Base-by-base conservation (phyloP, 1,140 invertebrate genomes). In the Schlechtendalia chinensis region DNA sequence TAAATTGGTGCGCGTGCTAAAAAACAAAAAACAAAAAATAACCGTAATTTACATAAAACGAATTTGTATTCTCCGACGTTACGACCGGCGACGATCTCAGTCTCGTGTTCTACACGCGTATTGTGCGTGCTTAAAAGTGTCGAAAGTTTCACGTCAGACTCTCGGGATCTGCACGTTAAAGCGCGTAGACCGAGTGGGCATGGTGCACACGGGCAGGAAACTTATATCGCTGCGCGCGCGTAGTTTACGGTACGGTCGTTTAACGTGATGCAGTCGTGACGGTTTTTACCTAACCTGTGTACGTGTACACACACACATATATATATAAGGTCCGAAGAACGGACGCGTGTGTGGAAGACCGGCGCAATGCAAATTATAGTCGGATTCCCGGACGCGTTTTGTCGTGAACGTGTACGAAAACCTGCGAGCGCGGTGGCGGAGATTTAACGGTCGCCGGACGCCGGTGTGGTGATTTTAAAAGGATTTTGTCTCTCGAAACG, bases 11-110 rank as follows among this genome's bases (percentile, higher is more conserved):
- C 47, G 17, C 24, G 27, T 29, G 29, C 3, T 8, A 39, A 3
- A 0, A 12, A 19, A n/a, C 29, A 54, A 71, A 54, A 27, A 50
- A 54, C 11, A 17, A 29, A 19, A 63, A 29, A 32, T 17, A 27
- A 27, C 10, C 16, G 8, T 54, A 29, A 54, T 72, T 72, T 72
- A n/a, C 69, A 72, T 72, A 72, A 72, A 72, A 72, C 69, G 50
- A 72, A 72, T 72, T 72, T 72, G 69, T 72, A 72, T 72, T 72
- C 69, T 54, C 69, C 50, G n/a, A n/a, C n/a, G n/a, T n/a, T n/a
- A n/a, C n/a, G n/a, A n/a, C n/a, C n/a, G 17, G 12, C 29, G 67
- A 24, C 47, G 45, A 53, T 53, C 67, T 27, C 22, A 71, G 8
- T 14, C 19, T n/a, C 45, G 24, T 8, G 45, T 50, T 16, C 5